Evolutionary conservation across 92 coral and sea anemone genomes (phyloP), one percentile per base, ranked within the genome.

Genomic region (Porites rus): DNA sequence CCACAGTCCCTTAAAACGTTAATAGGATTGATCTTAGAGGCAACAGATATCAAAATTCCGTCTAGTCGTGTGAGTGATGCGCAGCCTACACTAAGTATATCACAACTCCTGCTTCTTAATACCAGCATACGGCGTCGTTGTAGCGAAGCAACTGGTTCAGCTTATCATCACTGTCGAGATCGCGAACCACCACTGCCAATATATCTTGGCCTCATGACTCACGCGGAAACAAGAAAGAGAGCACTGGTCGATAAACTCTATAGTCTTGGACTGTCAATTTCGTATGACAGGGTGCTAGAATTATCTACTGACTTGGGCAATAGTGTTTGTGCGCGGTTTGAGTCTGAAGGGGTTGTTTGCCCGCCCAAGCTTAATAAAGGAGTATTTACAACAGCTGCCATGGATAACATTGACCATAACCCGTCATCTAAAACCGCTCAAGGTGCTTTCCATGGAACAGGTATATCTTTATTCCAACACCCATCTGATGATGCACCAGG

Each of bases 381-480:
- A 0, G 72, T 86, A 52, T 86, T 89, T 58, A 92, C 93, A 58
- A 89, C 93, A 1, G 90, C 90, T 20, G 90, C 94, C 21, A 89
- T 94, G 63, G 97, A 94, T 72, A 91, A 94, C 43, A 89, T 94
- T 19, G 97, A 94, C 88, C 93, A 93, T 81, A 90, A 93, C 69
- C 92, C 92, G 6, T 87, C 88, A 62, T 90, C 92, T 11, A 51
- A 72, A 8, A 89, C 89, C 1, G 88, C 92, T 10, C 89, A 89
- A 16, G 92, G 89, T 50, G 60, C 92, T 19, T 84, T 89, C 59
- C 92, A 89, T 64, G 92, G 89, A 67, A 84, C 79, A 1, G 75
- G 75, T 0, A 46, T 71, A 17, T 71, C 20, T n/a, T 71, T 71
- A 71, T 71, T 71, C 38, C 75, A 71, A 7, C 75, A 71, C 18